Conservation (phyloP, 2,113 vertebrate genomes). For the Perca fluviatilis region DNA sequence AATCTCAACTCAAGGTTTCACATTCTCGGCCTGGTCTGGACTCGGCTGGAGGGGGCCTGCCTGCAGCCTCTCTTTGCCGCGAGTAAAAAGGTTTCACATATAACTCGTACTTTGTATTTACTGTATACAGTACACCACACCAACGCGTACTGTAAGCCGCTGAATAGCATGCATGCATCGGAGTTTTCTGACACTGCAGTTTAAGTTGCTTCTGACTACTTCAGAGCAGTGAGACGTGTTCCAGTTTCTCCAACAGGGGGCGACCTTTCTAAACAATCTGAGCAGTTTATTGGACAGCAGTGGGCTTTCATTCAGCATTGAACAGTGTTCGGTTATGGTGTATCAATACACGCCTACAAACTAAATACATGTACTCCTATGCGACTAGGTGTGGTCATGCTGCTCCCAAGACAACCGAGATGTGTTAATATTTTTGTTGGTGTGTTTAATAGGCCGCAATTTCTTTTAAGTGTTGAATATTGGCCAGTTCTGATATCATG, state of each 20-base stretch:
- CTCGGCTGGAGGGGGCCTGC: not conserved
- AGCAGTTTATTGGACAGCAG: not conserved
- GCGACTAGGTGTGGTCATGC: not conserved
- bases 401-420: not conserved
- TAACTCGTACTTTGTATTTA: not conserved
- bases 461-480: too few species aligned
- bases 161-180: not conserved
- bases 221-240: not conserved
- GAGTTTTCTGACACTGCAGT: not conserved
- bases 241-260: slow-evolving; percentile 66
- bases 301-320: not conserved
- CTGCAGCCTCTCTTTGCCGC: too few species aligned
- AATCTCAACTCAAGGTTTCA: not conserved
- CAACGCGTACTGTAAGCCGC: too few species aligned
- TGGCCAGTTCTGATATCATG: too few species aligned
- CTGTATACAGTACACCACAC: not conserved
- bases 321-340: not conserved
- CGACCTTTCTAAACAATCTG: slow-evolving; percentile 24
- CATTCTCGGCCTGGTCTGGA: not conserved
- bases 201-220: not conserved
- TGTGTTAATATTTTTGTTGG: not conserved
- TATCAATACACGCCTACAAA: not conserved
- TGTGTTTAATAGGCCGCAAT: not conserved
- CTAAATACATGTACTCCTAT: not conserved
- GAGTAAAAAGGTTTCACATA: too few species aligned